Percentiles rank a stretch among this genome's conserved stretches.
Conservation (phyloP, 1,140 invertebrate species). For the Nymphalis io region DNA sequence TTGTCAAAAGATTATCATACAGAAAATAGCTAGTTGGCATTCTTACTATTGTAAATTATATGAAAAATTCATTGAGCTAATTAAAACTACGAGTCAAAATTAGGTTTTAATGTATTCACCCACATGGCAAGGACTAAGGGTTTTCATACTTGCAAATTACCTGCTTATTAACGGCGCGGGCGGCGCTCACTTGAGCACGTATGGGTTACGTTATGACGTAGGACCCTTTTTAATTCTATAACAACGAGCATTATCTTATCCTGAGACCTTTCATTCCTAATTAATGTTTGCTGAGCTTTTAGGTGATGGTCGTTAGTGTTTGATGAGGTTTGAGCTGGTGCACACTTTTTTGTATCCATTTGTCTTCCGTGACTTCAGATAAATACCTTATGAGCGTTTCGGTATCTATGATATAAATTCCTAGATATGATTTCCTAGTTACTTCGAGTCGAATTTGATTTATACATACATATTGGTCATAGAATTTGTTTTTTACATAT, state of each 20-base stretch:
- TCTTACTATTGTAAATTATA: conserved; percentile 31
- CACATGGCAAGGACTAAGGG: conserved; percentile 29
- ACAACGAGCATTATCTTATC: conserved; percentile 21
- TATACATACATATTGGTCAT: too few relatives aligned
- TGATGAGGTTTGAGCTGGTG: neutral
- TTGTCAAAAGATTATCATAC: neutral
- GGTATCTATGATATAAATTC: too few relatives aligned
- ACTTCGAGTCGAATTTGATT: too few relatives aligned
- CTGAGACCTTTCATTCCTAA: conserved; percentile 10
- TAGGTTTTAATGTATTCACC: conserved; percentile 41
- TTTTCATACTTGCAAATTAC: conserved; percentile 39
- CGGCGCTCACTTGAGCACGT: conserved; percentile 40
- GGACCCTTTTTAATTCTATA: conserved; percentile 25
- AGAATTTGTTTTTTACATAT: too few relatives aligned
- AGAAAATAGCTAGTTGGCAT: conserved; percentile 22
- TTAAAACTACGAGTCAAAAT: conserved; percentile 30
- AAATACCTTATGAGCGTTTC: too few relatives aligned
- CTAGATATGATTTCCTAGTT: too few relatives aligned
- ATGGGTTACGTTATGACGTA: conserved; percentile 11
- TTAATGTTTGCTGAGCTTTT: conserved; percentile 22
- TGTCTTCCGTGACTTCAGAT: neutral
- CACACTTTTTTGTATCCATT: neutral
- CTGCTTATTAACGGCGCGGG: conserved; percentile 36
- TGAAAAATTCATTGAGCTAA: conserved; percentile 39
- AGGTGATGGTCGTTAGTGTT: neutral